Base-by-base conservation (phyloP, 2,888 invertebrate genomes). In the Acanthosepion esculentum region DNA sequence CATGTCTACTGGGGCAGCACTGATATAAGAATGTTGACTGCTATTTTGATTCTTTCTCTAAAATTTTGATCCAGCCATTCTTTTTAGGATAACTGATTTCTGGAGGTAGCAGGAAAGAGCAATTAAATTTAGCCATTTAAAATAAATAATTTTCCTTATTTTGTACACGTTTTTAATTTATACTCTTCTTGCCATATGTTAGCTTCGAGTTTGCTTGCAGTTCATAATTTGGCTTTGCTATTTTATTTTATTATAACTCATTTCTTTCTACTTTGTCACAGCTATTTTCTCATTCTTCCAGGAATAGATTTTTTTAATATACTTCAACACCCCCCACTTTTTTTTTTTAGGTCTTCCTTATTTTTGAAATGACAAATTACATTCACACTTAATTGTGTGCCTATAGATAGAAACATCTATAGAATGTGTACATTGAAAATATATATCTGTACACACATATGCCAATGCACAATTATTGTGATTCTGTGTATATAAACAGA, bases 251-350 rank as follows among this genome's bases (percentile, higher is more conserved):
- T 33, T 33, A 15, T 33, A 10, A 1, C 12, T n/a, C n/a, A 33
- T 15, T n/a, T 78, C 18, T 78, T 78, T 15, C 78, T 33, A 33
- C 78, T 78, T 78, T 33, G 33, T 78, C 33, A 33, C 78, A 15
- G n/a, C 78, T 78, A 78, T 78, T 78, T n/a, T 78, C 15, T 78
- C n/a, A 33, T 78, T 33, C 78, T 33, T n/a, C 78, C 33, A 78
- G 78, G 78, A 78, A 78, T 78, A n/a, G 78, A 78, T n/a, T n/a
- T 78, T 78, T 78, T 78, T 78, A 78, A 78, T 78, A 78, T 78
- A 78, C 78, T 78, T 33, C 78, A 78, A 78, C 78, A 29, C n/a
- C 29, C 10, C n/a, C 10, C 1, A 10, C 23, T 78, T 78, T 78
- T 5, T 5, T 78, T 78, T 78, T 12, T 33, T 78, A 33, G 33